Evolutionary conservation across 2,113 vertebrate species (phyloP).

Genomic region (Motacilla tschutschensis): DNA sequence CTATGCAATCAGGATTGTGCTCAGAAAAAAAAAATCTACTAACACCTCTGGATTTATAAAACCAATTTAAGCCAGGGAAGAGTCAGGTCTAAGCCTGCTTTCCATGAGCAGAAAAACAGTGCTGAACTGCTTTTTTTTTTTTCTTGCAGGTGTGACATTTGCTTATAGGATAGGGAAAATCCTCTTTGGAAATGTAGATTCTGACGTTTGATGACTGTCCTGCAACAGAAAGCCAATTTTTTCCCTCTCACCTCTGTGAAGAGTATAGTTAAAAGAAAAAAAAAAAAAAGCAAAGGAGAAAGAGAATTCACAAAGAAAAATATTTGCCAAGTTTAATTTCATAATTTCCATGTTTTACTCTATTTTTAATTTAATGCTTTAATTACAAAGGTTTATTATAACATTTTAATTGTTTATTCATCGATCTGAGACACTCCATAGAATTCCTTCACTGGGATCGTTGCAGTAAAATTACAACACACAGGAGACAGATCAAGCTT

Average conservation of each 20-base stretch:
- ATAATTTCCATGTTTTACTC: not conserved
- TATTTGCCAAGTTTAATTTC: not conserved
- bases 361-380: slow-evolving; percentile 15
- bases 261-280: not conserved
- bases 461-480: slow-evolving; percentile 29
- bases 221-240: not conserved
- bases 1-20: not conserved
- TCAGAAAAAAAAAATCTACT: not conserved
- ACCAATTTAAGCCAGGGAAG: not conserved
- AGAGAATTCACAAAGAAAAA: not conserved
- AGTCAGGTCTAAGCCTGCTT: not conserved
- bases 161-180: not conserved
- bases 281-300: not conserved
- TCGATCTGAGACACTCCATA: not conserved
- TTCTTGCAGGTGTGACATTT: not conserved
- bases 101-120: not conserved
- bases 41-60: not conserved
- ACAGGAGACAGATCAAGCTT: slow-evolving; percentile 29
- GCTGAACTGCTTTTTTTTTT: not conserved
- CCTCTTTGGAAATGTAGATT: not conserved
- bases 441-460: slow-evolving; percentile 1
- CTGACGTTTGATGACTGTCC: not conserved
- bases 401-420: slow-evolving; percentile 49
- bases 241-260: not conserved
- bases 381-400: slow-evolving; percentile 50